phyloP scores from a whole-genome alignment of 92 coral and sea anemone species.

The Parazoanthus atlanticus region DNA sequence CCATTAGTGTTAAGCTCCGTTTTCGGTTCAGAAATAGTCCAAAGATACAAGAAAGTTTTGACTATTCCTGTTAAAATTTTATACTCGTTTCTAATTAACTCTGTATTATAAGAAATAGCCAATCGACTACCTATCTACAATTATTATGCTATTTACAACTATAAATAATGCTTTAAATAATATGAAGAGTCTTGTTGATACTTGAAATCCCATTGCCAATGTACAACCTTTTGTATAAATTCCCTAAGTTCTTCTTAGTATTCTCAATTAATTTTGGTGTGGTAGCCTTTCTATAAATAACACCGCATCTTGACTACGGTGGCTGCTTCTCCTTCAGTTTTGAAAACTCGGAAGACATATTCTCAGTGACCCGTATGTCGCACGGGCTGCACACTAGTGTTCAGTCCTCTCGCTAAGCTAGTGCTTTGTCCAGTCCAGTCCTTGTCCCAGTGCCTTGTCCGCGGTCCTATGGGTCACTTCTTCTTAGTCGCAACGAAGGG shows the following conservation, averaged over 20 bases:
- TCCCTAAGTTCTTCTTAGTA: neutral
- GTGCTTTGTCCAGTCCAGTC: neutral
- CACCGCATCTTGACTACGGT: neutral
- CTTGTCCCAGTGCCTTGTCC: neutral
- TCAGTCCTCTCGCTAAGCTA: conserved; percentile 1
- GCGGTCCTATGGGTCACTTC: conserved; percentile 75
- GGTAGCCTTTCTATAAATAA: conserved; percentile 13
- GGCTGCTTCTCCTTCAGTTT: neutral
- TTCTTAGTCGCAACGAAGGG: conserved; percentile 87
- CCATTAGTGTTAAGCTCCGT: neutral
- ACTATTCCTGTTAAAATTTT: neutral
- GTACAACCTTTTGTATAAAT: conserved; percentile 16
- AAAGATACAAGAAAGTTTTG: neutral
- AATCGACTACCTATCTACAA: conserved; percentile 29
- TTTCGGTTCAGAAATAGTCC: neutral
- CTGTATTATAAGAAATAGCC: conserved; percentile 2
- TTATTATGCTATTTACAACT: conserved; percentile 37
- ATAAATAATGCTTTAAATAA: conserved; percentile 36
- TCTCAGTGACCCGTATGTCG: neutral
- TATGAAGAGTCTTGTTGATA: neutral
- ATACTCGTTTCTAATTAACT: neutral
- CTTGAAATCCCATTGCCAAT: neutral
- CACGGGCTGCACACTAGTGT: neutral
- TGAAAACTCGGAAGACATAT: neutral
- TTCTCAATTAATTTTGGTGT: neutral